phyloP scores from a whole-genome alignment of 1,140 invertebrate genomes.

The Drosophila triauraria region DNA sequence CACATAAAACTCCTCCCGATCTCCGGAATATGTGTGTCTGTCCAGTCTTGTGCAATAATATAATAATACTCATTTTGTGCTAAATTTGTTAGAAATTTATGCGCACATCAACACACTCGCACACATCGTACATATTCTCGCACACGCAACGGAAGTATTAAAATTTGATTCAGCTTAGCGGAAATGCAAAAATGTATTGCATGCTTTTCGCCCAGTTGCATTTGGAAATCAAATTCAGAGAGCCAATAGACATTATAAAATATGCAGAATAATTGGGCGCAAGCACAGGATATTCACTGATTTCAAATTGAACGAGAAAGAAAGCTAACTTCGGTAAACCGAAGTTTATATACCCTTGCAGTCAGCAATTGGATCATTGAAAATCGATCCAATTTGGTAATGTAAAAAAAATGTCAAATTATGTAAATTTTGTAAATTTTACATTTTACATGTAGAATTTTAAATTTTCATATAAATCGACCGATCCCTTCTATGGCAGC shows the following conservation, averaged over 20 bases:
- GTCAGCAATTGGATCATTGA: no score
- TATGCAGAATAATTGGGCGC: constrained; percentile 42
- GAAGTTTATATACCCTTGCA: no score
- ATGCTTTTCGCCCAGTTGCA: constrained; percentile 13
- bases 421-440: no score
- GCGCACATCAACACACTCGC: constrained; percentile 22
- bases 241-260: constrained; percentile 30
- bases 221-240: constrained; percentile 17
- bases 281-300: constrained; percentile 24
- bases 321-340: no score
- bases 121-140: background rate
- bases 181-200: constrained; percentile 39
- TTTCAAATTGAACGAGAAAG: background rate
- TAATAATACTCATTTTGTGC: constrained; percentile 78
- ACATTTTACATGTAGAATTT: no score
- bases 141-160: constrained; percentile 38
- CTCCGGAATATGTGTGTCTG: constrained; percentile 3
- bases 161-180: constrained; percentile 48
- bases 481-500: no score
- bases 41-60: constrained; percentile 59
- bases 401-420: no score
- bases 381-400: no score
- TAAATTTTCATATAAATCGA: no score
- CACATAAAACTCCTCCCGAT: constrained; percentile 46
- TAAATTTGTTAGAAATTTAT: constrained; percentile 72